Evolutionary conservation across 53 echinoderm and acorn worm genomes (phyloP), one percentile per base, ranked within the genome.

Genomic region (Holothuria scabra): DNA sequence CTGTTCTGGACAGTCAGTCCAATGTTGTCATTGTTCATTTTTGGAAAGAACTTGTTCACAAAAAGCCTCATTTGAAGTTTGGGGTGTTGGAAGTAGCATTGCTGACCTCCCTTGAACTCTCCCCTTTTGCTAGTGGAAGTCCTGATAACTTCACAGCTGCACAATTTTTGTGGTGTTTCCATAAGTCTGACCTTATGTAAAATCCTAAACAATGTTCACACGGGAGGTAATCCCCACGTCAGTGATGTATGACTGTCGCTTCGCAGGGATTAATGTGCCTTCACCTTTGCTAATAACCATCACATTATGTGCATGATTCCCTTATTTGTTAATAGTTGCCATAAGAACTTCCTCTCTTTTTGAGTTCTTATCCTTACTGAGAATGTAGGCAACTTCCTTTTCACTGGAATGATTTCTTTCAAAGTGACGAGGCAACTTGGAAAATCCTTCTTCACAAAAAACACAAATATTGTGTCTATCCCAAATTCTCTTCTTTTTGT

Each of bases 1-100:
- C 93, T 87, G n/a, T 87, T 46, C 72, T 87, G 62, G 16, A 85
- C 87, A 60, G 74, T 83, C 55, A 93, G 56, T 23, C 83, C 65
- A 28, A 90, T 65, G 22, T 56, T 80, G 80, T 80, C 84, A 66
- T 56, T 76, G 56, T 49, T 84, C 89, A 89, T 89, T 84, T 69
- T 65, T 34, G 41, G 12, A n/a, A 28, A 76, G 56, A 3, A 76
- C 56, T 24, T 55, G 6, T 29, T 76, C 22, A 56, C 28, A 13
- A 29, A 89, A 84, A 44, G 84, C 84, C 41, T 66, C 66, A 58
- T 84, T 84, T 55, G 33, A 46, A 21, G 44, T 41, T 44, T 56
- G 69, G 75, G 88, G 59, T 67, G 74, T 46, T 28, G 88, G 88
- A 29, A 84, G 76, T 46, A 88, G 35, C 81, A 71, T 84, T 26